Evolutionary conservation across 2,113 vertebrate genomes (phyloP).

Genomic region (Lasiurus borealis): DNA sequence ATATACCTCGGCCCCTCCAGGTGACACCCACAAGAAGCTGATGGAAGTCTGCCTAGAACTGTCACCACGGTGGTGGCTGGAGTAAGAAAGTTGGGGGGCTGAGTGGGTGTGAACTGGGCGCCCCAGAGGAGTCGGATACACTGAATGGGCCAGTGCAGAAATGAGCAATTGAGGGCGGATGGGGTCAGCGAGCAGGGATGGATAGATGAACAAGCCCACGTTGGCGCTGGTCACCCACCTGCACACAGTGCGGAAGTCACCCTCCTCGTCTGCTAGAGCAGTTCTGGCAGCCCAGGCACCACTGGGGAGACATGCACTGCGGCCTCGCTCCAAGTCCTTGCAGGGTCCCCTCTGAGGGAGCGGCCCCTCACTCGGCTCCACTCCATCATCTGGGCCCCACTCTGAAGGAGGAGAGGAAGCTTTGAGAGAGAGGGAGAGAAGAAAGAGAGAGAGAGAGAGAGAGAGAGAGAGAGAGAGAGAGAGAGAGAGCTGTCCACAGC

Average conservation of each 20-base stretch:
- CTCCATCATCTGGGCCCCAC: rapidly evolving
- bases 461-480: no score
- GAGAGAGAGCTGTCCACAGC: rapidly evolving
- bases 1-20: neutral
- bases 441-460: rapidly evolving
- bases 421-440: rapidly evolving
- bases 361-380: rapidly evolving
- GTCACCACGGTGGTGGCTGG: no score
- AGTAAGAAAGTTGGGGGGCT: neutral
- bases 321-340: neutral
- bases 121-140: rapidly evolving
- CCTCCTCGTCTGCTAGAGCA: rapidly evolving
- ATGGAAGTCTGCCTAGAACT: neutral
- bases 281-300: rapidly evolving
- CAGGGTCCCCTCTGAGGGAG: no score
- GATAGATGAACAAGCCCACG: rapidly evolving
- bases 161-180: neutral
- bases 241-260: neutral
- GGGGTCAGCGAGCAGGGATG: neutral
- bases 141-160: rapidly evolving
- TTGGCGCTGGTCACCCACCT: rapidly evolving
- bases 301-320: rapidly evolving
- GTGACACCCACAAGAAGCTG: neutral
- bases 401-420: neutral
- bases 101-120: rapidly evolving